Evolutionary conservation across 2,888 invertebrate genomes (phyloP).

Genomic region (Argynnis bischoffii): DNA sequence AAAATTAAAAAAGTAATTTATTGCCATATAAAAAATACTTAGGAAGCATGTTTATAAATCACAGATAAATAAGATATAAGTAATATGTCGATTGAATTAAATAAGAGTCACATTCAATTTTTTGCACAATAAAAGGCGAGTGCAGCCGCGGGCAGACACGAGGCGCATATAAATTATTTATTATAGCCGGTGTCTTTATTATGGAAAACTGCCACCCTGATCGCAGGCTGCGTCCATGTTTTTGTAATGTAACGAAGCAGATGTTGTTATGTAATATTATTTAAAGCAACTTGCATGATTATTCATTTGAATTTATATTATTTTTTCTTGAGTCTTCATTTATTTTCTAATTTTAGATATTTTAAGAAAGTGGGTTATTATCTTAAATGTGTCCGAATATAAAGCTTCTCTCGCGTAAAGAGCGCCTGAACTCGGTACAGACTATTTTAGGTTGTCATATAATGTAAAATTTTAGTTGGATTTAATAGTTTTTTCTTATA

Average conservation of each 20-base stretch:
- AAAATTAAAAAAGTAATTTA: no score
- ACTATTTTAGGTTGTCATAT: no score
- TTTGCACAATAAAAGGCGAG: slow-evolving; percentile 31
- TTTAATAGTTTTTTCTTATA: no score
- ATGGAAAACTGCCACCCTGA: slow-evolving; percentile 34
- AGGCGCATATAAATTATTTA: slow-evolving; percentile 34
- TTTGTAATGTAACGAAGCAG: not conserved
- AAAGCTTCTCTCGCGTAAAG: no score
- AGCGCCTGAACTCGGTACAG: no score
- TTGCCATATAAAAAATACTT: no score
- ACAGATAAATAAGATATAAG: not conserved
- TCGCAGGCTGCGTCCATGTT: slow-evolving; percentile 3
- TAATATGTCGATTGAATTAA: slow-evolving; percentile 1
- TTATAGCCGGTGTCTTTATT: slow-evolving; percentile 31
- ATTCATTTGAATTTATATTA: no score
- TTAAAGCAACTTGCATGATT: not conserved
- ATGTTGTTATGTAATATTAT: slow-evolving; percentile 9
- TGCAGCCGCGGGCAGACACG: slow-evolving; percentile 35
- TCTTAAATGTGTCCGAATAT: no score
- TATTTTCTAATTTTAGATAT: no score
- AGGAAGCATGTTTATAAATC: not conserved
- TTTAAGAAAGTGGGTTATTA: no score
- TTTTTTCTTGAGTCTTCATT: no score
- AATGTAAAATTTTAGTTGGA: no score
- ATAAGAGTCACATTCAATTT: slow-evolving; percentile 24